Evolutionary conservation across 2,888 invertebrate species (phyloP).

Genomic region (Cephus spinipes): DNA sequence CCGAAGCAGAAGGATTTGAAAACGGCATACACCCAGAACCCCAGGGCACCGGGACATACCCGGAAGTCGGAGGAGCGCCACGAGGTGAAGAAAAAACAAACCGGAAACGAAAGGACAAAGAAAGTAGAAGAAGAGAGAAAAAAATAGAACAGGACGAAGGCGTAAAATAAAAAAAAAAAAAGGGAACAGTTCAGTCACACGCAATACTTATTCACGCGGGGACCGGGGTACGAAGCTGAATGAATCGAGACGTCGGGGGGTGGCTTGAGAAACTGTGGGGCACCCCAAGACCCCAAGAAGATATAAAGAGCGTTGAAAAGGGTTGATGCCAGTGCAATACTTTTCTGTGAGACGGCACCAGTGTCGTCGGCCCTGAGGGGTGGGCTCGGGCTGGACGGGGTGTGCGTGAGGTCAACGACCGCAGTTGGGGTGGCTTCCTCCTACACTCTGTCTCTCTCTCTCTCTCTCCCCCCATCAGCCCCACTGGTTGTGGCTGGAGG

Average conservation of each 20-base stretch:
- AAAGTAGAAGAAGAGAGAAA: neutral
- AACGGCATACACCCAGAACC: neutral
- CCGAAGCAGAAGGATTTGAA: neutral
- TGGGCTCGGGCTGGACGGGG: conserved; percentile 57
- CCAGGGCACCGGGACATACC: neutral
- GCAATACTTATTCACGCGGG: neutral
- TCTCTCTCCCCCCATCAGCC: conserved; percentile 29
- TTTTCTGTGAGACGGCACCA: conserved; percentile 61
- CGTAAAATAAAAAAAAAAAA: neutral
- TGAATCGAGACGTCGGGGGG: neutral
- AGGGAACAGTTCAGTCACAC: neutral
- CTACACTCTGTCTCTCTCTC: conserved; percentile 39
- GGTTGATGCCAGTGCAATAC: conserved; percentile 56
- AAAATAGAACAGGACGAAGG: neutral
- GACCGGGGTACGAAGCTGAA: neutral
- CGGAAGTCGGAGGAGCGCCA: neutral
- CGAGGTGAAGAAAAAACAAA: neutral
- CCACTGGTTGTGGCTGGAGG: conserved; percentile 51
- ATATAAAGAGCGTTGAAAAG: conserved; percentile 46
- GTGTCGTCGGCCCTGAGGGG: conserved; percentile 62
- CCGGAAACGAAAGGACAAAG: neutral
- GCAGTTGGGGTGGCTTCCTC: conserved; percentile 61
- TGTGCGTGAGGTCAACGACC: conserved; percentile 62
- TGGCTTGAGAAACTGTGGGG: neutral
- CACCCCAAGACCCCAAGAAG: conserved; percentile 9